phyloP scores from a whole-genome alignment of 2,797 vertebrate genomes.

The Poecilia picta region DNA sequence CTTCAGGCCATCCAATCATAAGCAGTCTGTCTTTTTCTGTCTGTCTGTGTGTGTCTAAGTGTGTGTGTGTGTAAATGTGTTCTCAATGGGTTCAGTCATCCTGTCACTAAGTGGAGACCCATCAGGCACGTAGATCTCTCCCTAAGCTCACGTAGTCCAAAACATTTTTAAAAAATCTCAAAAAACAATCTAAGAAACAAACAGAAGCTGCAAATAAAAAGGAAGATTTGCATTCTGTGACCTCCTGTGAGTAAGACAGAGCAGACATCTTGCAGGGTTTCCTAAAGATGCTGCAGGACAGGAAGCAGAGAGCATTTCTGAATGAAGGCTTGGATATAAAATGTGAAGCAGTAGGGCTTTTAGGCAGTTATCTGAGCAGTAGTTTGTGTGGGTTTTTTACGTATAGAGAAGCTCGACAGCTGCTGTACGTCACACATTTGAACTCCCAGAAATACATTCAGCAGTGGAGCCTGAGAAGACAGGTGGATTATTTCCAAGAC shows the following conservation, averaged over 20 bases:
- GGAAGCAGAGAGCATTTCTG: slow-evolving; percentile 9
- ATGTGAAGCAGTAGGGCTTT: background rate
- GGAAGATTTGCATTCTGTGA: slow-evolving; percentile 5
- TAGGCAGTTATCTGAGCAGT: background rate
- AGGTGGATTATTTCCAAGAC: slow-evolving; percentile 13
- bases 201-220: background rate
- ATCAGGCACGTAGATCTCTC: slow-evolving; percentile 23
- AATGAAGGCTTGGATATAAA: background rate
- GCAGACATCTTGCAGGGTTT: background rate
- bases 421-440: slow-evolving; percentile 17
- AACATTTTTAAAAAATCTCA: background rate
- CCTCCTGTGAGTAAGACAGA: slow-evolving; percentile 36
- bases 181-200: background rate
- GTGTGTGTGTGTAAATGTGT: background rate
- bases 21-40: slow-evolving; percentile 1
- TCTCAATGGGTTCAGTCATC: slow-evolving; percentile 28
- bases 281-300: slow-evolving; percentile 1
- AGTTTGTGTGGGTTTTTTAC: background rate
- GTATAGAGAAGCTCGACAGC: slow-evolving; percentile 10
- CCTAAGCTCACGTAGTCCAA: slow-evolving; percentile 22
- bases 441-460: slow-evolving; percentile 37
- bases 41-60: background rate
- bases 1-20: slow-evolving; percentile 27
- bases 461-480: slow-evolving; percentile 25
- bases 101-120: slow-evolving; percentile 33